Evolutionary conservation across 2,797 vertebrate species (phyloP).

Genomic region (Myotis myotis): DNA sequence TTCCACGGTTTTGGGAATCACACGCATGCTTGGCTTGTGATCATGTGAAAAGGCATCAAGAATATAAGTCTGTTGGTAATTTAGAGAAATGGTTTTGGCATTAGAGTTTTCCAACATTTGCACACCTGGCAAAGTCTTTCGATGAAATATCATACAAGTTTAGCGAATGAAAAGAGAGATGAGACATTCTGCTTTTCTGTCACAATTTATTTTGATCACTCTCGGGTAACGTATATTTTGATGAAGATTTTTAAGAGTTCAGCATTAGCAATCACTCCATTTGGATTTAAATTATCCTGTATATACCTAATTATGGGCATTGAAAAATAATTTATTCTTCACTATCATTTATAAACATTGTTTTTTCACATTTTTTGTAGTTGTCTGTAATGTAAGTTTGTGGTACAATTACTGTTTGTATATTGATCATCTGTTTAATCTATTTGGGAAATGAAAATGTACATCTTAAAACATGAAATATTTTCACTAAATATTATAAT

Average conservation of each 20-base stretch:
- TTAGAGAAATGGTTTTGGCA: slow-evolving; percentile 99
- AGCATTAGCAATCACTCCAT: slow-evolving; percentile 71
- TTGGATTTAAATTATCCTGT: slow-evolving; percentile 80
- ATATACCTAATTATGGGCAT: slow-evolving; percentile 80
- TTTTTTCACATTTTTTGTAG: slow-evolving; percentile 75
- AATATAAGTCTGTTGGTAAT: slow-evolving; percentile 95
- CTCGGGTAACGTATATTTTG: slow-evolving; percentile 81
- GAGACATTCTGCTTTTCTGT: slow-evolving; percentile 52
- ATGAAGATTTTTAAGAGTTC: slow-evolving; percentile 80
- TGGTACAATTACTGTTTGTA: slow-evolving; percentile 67
- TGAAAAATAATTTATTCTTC: slow-evolving; percentile 82
- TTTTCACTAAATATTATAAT: slow-evolving; percentile 66
- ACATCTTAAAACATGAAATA: slow-evolving; percentile 66
- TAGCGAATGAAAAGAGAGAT: slow-evolving; percentile 67
- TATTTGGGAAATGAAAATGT: slow-evolving; percentile 62
- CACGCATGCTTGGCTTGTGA: slow-evolving; percentile 97
- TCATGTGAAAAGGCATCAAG: slow-evolving; percentile 94
- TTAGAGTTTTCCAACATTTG: slow-evolving; percentile 77
- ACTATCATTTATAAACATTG: slow-evolving; percentile 74
- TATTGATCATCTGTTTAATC: slow-evolving; percentile 64
- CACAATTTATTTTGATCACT: slow-evolving; percentile 72
- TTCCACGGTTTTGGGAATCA: slow-evolving; percentile 95
- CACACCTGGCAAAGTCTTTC: slow-evolving; percentile 76
- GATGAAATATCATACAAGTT: slow-evolving; percentile 72
- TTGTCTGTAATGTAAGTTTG: slow-evolving; percentile 61